Evolutionary conservation across 2,113 vertebrate genomes (phyloP), one percentile per base, ranked within the genome.

Genomic region (Setophaga coronata): DNA sequence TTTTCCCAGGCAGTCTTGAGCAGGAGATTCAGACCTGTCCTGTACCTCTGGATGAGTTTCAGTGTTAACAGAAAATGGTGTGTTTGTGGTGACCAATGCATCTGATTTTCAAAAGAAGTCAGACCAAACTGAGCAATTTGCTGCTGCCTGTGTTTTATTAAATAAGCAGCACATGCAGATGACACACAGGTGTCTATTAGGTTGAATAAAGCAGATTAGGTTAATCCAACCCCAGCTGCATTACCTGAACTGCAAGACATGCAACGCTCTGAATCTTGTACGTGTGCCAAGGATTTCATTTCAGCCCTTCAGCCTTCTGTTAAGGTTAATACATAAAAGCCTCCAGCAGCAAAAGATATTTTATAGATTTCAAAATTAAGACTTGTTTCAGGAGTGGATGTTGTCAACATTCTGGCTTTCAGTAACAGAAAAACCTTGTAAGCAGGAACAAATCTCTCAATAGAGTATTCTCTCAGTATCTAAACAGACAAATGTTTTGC

Each of bases 341-440:
- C 67, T 48, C 81, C 87, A 66, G 86, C 71, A 89, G 64, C 8
- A 88, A 62, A 57, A 94, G 54, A 90, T n/a, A 69, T 1, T 36
- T 58, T 74, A 81, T 1, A n/a, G 25, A 89, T 67, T 78, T 91
- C 86, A 94, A 89, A 78, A 94, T 67, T 71, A 87, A 76, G 91
- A 48, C 83, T 82, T 84, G 56, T 84, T 96, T 84, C 61, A 78
- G 70, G 51, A 89, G 36, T 29, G 61, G 80, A 79, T 89, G 57
- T 58, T 89, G 73, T 56, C 77, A 71, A 78, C 66, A 78, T 78
- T 78, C 77, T 34, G 45, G 40, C 62, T 87, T 29, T 60, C 82
- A 84, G 7, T 64, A 86, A 90, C 45, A 90, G 48, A 67, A 85
- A 70, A 85, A 53, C n/a, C 88, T 80, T 3, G 0, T 48, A 83